A percentile compares a stretch with the other conserved stretches of the same genome.
Conservation (phyloP, 2,888 invertebrate genomes). For the Hydroisotoma schaefferi region DNA sequence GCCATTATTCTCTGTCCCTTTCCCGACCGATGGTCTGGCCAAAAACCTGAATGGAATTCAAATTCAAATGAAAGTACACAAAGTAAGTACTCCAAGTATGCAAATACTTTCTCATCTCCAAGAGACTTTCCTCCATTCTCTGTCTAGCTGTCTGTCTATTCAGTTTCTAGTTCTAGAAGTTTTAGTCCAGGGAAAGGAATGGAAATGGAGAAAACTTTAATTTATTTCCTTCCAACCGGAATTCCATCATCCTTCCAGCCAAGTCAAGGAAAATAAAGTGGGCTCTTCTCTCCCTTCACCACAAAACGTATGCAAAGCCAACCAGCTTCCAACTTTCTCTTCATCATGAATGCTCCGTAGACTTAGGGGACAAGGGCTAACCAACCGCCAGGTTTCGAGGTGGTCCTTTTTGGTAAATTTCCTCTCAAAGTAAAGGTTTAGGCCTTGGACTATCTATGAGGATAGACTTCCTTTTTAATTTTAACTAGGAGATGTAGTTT, state of each 20-base stretch:
- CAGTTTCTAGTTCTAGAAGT: background rate
- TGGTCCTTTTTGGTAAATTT: too few relatives aligned
- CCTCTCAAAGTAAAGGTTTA: too few relatives aligned
- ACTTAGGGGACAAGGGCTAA: slow-evolving; percentile 6
- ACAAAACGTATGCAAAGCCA: slow-evolving; percentile 14
- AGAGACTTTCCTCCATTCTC: slow-evolving; percentile 6
- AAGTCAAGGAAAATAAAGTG: slow-evolving; percentile 15
- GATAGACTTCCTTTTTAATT: too few relatives aligned
- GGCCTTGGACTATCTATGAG: too few relatives aligned
- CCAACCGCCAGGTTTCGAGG: background rate
- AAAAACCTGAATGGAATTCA: slow-evolving; percentile 16
- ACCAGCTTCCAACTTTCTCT: slow-evolving; percentile 9
- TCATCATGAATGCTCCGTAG: slow-evolving; percentile 10
- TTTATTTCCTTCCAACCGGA: slow-evolving; percentile 15
- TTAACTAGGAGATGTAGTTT: too few relatives aligned
- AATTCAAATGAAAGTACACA: slow-evolving; percentile 16
- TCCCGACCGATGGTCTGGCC: slow-evolving; percentile 5
- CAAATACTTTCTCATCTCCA: slow-evolving; percentile 20
- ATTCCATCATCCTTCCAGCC: slow-evolving; percentile 18
- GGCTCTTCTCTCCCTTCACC: slow-evolving; percentile 11
- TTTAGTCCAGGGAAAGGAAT: background rate
- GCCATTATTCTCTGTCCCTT: slow-evolving; percentile 13
- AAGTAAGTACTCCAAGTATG: slow-evolving; percentile 12
- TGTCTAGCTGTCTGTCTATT: slow-evolving; percentile 9
- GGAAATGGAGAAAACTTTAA: slow-evolving; percentile 18